Percentiles rank a stretch among this genome's conserved stretches.
These are phyloP conservation scores for Alcedo quadribrachys DNA, from an alignment of 2,797 vertebrate genomes.

Conservation along the genomic window DNA sequence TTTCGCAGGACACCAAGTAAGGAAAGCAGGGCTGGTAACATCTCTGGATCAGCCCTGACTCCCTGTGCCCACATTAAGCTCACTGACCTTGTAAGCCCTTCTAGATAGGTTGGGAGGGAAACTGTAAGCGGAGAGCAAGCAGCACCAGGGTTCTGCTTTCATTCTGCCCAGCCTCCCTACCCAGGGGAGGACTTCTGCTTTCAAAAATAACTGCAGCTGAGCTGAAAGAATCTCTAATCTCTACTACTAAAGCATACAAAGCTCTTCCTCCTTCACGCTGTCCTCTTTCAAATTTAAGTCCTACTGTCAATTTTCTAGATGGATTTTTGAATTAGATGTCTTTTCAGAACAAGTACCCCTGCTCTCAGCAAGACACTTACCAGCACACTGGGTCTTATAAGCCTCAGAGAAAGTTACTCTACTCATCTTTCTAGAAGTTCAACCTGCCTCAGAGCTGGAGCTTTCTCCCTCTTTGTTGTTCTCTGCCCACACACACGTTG, in stretches of 20 bases:
- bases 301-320: background rate
- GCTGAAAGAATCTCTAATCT: constrained; percentile 1
- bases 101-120: background rate
- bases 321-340: background rate
- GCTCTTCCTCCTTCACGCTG: background rate
- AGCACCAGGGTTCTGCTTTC: background rate
- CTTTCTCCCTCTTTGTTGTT: constrained; percentile 39
- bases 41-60: background rate
- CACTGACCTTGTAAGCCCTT: background rate
- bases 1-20: background rate
- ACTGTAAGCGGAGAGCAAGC: background rate
- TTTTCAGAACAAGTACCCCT: background rate
- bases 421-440: constrained; percentile 13
- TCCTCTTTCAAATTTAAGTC: background rate
- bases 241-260: background rate
- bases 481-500: constrained; percentile 21
- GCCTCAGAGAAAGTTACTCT: constrained; percentile 32
- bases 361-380: background rate
- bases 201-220: constrained; percentile 10
- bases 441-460: constrained; percentile 15
- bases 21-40: background rate
- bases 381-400: background rate
- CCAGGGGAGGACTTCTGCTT: background rate
- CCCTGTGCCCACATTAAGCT: background rate
- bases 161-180: background rate